These are phyloP conservation scores for Drosophila persimilis DNA, from an alignment of 1,140 invertebrate species.

Conservation along the genomic window DNA sequence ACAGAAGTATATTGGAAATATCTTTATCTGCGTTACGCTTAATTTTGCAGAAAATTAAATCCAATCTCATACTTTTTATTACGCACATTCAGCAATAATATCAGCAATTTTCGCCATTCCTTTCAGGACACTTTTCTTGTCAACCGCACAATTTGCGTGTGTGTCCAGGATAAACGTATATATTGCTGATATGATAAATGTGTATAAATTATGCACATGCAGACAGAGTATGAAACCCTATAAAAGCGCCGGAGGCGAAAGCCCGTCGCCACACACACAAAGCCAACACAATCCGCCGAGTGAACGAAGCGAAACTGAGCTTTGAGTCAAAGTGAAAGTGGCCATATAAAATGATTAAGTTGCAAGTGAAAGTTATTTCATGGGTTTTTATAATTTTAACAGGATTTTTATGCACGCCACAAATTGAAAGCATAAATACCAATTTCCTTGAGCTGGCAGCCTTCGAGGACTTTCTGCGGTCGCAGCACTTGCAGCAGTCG, in stretches of 20 bases:
- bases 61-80: no score
- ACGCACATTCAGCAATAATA: no score
- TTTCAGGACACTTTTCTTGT: constrained; percentile 55
- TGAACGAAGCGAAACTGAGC: not conserved
- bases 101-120: not conserved
- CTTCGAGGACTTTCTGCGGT: constrained; percentile 65
- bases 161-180: constrained; percentile 21
- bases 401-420: constrained; percentile 58
- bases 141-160: constrained; percentile 56
- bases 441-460: constrained; percentile 71
- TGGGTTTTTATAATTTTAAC: constrained; percentile 75
- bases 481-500: constrained; percentile 56
- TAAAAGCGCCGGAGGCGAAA: constrained; percentile 25
- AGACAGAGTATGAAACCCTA: constrained; percentile 11
- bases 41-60: no score
- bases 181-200: constrained; percentile 48
- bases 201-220: constrained; percentile 65
- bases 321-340: constrained; percentile 48
- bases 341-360: constrained; percentile 75
- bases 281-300: constrained; percentile 23
- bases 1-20: no score
- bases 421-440: constrained; percentile 80
- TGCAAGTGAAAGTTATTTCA: constrained; percentile 79
- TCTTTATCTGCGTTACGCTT: no score
- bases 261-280: constrained; percentile 10